These are phyloP conservation scores for Drosophila ficusphila DNA, from an alignment of 1,140 invertebrate species.

Conservation along the genomic window DNA sequence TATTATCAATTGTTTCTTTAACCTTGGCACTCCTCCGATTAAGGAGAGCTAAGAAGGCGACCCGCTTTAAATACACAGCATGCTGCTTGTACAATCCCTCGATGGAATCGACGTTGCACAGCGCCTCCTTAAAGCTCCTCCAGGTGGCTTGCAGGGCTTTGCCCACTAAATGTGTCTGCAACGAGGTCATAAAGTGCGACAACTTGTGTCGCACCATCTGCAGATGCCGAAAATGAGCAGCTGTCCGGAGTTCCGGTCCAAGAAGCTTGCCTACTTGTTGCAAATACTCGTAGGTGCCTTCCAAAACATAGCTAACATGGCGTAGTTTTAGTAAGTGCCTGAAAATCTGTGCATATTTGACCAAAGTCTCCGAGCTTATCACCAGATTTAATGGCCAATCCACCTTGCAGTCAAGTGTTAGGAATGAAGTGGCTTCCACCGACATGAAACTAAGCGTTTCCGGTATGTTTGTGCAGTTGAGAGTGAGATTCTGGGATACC, in stretches of 20 bases:
- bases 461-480: slow-evolving; percentile 86
- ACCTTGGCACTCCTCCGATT: slow-evolving; percentile 88
- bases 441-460: slow-evolving; percentile 86
- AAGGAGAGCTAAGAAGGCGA: slow-evolving; percentile 89
- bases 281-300: slow-evolving; percentile 87
- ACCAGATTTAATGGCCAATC: slow-evolving; percentile 92
- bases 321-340: slow-evolving; percentile 90
- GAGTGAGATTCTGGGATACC: slow-evolving; percentile 85
- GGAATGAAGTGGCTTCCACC: slow-evolving; percentile 87
- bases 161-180: slow-evolving; percentile 90
- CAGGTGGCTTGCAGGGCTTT: slow-evolving; percentile 89
- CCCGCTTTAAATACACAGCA: slow-evolving; percentile 89
- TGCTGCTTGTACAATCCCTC: slow-evolving; percentile 89
- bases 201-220: slow-evolving; percentile 89
- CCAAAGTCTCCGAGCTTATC: slow-evolving; percentile 88
- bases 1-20: slow-evolving; percentile 87
- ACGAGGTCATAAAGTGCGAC: slow-evolving; percentile 89
- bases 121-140: slow-evolving; percentile 88
- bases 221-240: slow-evolving; percentile 87
- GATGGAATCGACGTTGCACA: slow-evolving; percentile 87
- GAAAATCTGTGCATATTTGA: slow-evolving; percentile 90
- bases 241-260: slow-evolving; percentile 84
- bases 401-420: slow-evolving; percentile 89
- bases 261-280: slow-evolving; percentile 85
- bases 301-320: slow-evolving; percentile 89